Base-by-base conservation (phyloP, 2,797 vertebrate genomes). In the Chelidonichthys spinosus region DNA sequence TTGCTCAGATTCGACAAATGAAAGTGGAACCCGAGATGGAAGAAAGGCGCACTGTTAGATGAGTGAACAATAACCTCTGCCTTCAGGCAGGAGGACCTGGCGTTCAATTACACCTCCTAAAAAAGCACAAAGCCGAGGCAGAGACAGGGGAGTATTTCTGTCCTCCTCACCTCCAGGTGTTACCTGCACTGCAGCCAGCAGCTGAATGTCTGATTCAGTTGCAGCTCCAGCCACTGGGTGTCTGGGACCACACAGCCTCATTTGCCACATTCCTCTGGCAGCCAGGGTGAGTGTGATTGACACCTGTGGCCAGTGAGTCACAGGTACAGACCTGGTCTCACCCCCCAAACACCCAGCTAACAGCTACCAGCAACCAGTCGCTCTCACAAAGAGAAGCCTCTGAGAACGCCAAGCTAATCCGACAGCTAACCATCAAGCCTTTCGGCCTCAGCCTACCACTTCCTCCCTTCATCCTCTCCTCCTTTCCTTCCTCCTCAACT, bases 291-390 rank as follows among this genome's bases (percentile, higher is more conserved):
- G 2, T 78, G 79, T 87, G 87, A 92, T 71, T 90, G 90, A 90
- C 90, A 90, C 60, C 76, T 88, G 85, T 78, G 85, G 89, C 77
- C 78, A 32, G 76, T 92, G 91, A 92, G 79, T 93, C 90, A 93
- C 80, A 73, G 82, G 79, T 81, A 83, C 59, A 76, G 60, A 72
- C 76, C 66, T 5, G 0, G 68, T 72, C 70, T 73, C 75, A 68
- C 59, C 68, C 55, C 32, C 14, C 14, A 52, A 54, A 54, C 63
- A 37, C 65, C 50, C 63, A 53, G 43, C 17, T 42, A 42, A 18
- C 25, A 25, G 25, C 25, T 25, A 40, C 37, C 17, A 63, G 44
- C 65, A 70, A 25, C 68, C 67, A 79, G 78, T 49, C 7, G 4
- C 61, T 64, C 68, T 80, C 62, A 87, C 85, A 85, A 78, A 90